Evolutionary conservation across 2,888 invertebrate genomes (phyloP), one percentile per base, ranked within the genome.

Genomic region (Epinotia ramella): DNA sequence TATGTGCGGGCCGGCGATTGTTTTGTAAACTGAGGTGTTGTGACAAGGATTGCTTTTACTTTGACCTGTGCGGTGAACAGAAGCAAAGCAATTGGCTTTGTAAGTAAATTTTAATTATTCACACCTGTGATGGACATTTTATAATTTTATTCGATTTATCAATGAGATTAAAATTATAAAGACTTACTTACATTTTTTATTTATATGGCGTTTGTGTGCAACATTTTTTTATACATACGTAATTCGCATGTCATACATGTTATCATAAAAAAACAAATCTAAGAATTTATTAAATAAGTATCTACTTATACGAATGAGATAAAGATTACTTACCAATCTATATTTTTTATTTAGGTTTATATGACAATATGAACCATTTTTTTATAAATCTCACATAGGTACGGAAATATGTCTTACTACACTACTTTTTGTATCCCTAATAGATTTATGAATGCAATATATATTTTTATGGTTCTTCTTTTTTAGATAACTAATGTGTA

Each of bases 1-100:
- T 90, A 90, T 90, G 89, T 86, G 84, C 88, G 82, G 80, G 81
- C 82, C 86, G 84, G 81, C 83, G 73, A 80, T 82, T 93, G 91
- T 91, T 91, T 92, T 83, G 81, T 84, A 89, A 92, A 91, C 89
- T 84, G 72, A 76, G 74, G 89, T 89, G 89, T 85, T 88, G 88
- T 89, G 89, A 87, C 84, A 84, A 84, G 83, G 77, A 82, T 86
- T 86, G 82, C 80, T 85, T 86, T 88, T 84, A 86, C 81, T 85
- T 86, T 79, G 86, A 84, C 82, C 81, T 86, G 87, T 89, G 87
- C 84, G 77, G 80, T 80, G 77, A 83, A 83, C 77, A 73, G 79
- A 82, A 79, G 77, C 75, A 73, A 80, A 74, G 57, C 72, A 66
- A 68, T 28, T 20, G 40, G 16, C 12, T 57, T 53, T 67, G 60